Evolutionary conservation across 2,113 vertebrate species (phyloP).

Genomic region (Neomonachus schauinslandi): DNA sequence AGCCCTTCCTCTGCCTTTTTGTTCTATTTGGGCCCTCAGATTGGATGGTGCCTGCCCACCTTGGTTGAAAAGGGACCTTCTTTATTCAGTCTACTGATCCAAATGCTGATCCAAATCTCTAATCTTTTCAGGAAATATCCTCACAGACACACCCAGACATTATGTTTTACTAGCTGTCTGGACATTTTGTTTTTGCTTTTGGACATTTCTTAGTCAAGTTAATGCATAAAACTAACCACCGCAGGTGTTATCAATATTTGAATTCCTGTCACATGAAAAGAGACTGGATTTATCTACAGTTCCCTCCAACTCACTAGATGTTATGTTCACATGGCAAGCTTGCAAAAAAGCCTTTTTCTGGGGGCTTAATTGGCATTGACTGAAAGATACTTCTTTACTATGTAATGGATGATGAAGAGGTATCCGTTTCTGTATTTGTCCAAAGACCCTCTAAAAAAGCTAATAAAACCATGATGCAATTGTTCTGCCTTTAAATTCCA

Average conservation of each 20-base stretch:
- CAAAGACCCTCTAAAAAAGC: not conserved
- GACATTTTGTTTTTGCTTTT: not conserved
- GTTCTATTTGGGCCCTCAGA: not conserved
- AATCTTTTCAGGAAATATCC: not conserved
- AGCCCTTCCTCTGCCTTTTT: not conserved
- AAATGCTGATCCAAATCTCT: not conserved
- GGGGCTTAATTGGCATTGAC: not conserved
- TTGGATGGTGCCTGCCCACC: not conserved
- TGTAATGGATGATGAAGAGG: not conserved
- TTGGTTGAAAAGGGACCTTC: not conserved
- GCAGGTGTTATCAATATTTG: slow-evolving; percentile 4
- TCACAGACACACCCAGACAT: not conserved
- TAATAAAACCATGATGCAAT: not conserved
- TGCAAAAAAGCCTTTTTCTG: not conserved
- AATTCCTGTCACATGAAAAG: not conserved
- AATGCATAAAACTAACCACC: not conserved
- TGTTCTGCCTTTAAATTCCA: not conserved
- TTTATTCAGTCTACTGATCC: not conserved
- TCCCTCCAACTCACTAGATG: not conserved
- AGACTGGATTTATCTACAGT: not conserved
- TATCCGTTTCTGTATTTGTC: not conserved
- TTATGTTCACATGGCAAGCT: not conserved
- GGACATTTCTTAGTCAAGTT: not conserved
- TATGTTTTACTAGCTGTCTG: not conserved
- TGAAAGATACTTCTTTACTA: not conserved